Conservation (phyloP, 2,113 vertebrate genomes). For the Coryphaenoides rupestris region DNA sequence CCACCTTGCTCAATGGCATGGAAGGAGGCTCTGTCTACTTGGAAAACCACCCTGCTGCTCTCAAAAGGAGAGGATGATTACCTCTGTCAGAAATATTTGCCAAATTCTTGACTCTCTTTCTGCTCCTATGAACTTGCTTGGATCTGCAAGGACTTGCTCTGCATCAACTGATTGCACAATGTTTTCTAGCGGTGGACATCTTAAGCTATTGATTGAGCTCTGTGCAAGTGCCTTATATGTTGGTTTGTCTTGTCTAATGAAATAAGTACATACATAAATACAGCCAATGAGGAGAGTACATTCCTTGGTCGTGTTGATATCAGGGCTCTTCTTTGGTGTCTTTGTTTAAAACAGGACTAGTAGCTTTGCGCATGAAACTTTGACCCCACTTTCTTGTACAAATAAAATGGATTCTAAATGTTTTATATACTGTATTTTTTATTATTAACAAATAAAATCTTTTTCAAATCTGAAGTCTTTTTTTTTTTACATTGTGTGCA, state of each 20-base stretch:
- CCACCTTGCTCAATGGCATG: too few relatives aligned
- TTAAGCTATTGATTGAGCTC: too few relatives aligned
- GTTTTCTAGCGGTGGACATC: constrained; percentile 1
- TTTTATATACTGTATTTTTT: constrained; percentile 74
- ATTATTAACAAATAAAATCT: constrained; percentile 71
- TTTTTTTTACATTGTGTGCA: constrained; percentile 48
- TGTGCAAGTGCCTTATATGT: constrained; percentile 48
- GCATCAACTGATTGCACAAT: constrained; percentile 11
- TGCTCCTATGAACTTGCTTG: constrained; percentile 22
- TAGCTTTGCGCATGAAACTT: constrained; percentile 48
- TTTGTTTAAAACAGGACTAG: constrained; percentile 36
- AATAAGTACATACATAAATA: constrained; percentile 3
- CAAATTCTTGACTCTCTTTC: constrained; percentile 20
- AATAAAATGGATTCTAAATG: constrained; percentile 59
- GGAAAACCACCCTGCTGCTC: constrained; percentile 8
- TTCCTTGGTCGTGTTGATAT: constrained; percentile 25
- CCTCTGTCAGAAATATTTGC: constrained; percentile 15
- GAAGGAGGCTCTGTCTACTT: background rate
- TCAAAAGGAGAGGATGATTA: background rate
- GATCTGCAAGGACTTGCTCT: constrained; percentile 10
- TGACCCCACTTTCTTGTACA: constrained; percentile 44
- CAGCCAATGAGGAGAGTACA: constrained; percentile 5
- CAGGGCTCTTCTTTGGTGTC: constrained; percentile 41
- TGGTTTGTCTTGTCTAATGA: constrained; percentile 4
- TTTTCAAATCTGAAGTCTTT: constrained; percentile 24